Evolutionary conservation across 2,113 vertebrate species (phyloP).

Genomic region (Melanocharis versteri): DNA sequence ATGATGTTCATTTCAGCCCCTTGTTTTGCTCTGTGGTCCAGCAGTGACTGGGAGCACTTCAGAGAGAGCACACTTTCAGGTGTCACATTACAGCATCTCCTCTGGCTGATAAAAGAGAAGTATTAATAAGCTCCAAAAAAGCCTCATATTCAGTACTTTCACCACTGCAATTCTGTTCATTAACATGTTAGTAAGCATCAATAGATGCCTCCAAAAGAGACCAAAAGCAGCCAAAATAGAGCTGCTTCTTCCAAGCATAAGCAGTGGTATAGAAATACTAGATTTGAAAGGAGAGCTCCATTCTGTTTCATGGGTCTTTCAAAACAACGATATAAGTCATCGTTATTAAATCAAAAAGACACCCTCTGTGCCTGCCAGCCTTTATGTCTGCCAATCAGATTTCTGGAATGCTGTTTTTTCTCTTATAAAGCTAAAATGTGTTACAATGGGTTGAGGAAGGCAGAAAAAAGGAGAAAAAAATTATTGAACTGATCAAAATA

Average conservation of each 20-base stretch:
- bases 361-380: conserved; percentile 6
- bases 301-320: conserved; percentile 23
- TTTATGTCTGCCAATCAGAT: conserved; percentile 22
- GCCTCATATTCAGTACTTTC: not conserved
- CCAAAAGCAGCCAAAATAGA: conserved; percentile 30
- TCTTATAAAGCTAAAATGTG: not conserved
- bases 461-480: not conserved
- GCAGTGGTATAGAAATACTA: not conserved
- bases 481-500: not conserved
- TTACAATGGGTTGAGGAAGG: not conserved
- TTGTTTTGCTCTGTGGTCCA: conserved; percentile 28
- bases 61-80: not conserved
- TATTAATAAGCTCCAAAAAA: conserved; percentile 17
- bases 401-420: not conserved
- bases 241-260: not conserved
- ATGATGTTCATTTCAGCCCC: not conserved
- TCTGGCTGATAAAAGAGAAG: conserved; percentile 17
- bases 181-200: conserved; percentile 53
- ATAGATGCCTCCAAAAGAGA: conserved; percentile 42
- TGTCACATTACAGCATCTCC: not conserved
- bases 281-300: not conserved
- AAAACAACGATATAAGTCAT: not conserved
- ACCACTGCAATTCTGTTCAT: conserved; percentile 6
- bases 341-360: conserved; percentile 36
- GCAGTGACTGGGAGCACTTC: conserved; percentile 39